Percentiles rank a stretch among this genome's conserved stretches.
Evolutionary conservation across 2,888 invertebrate species (phyloP).

Genomic region (Augochlorella aurata): DNA sequence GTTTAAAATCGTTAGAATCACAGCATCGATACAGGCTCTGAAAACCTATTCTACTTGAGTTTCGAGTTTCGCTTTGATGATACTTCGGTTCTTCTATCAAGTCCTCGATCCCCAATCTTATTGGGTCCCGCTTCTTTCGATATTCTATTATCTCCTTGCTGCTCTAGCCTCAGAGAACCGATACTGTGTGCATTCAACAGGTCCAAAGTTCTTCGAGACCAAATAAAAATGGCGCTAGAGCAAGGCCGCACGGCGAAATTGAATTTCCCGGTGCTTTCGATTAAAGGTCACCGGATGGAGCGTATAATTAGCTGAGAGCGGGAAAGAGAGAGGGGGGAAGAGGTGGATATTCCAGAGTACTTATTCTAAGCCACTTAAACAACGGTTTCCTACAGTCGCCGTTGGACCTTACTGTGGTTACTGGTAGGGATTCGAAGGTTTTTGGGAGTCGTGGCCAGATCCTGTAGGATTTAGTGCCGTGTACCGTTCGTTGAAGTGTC

Average conservation of each 20-base stretch:
- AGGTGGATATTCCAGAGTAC: constrained; percentile 57
- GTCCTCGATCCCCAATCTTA: neutral
- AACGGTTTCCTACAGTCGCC: constrained; percentile 59
- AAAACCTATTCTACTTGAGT: too few relatives aligned
- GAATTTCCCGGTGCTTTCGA: neutral
- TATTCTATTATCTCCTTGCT: neutral
- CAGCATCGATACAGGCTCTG: too few relatives aligned
- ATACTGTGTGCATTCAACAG: neutral
- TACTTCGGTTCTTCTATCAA: too few relatives aligned
- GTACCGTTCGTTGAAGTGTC: constrained; percentile 69
- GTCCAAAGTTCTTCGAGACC: neutral
- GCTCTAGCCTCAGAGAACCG: neutral
- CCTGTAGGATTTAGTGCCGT: constrained; percentile 72
- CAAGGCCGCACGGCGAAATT: neutral
- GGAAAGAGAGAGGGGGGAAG: constrained; percentile 9
- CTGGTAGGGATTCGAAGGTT: constrained; percentile 62
- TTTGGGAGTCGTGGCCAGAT: constrained; percentile 65
- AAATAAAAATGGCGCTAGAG: neutral
- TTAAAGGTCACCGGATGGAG: constrained; percentile 18
- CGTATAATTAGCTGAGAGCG: constrained; percentile 63
- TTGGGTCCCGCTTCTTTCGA: neutral
- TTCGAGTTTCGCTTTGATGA: too few relatives aligned
- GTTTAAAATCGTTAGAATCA: too few relatives aligned
- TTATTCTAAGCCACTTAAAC: constrained; percentile 73
- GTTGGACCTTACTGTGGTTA: constrained; percentile 47